Percentiles rank a stretch among this genome's conserved stretches.
These are phyloP conservation scores for Pseudocheirus occidentalis DNA, from an alignment of 2,797 vertebrate genomes.

Conservation along the genomic window DNA sequence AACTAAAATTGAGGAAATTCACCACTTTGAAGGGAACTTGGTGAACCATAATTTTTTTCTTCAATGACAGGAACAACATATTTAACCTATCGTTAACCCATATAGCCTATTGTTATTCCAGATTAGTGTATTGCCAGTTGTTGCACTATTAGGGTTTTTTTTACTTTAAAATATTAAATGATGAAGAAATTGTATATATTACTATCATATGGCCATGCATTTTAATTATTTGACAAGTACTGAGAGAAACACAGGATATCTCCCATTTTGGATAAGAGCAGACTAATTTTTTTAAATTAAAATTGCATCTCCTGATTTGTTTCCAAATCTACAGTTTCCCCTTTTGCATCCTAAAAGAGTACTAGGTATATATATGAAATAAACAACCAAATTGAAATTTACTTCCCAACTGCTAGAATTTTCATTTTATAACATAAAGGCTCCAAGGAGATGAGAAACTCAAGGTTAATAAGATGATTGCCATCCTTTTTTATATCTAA, in stretches of 20 bases:
- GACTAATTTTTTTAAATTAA: constrained; percentile 24
- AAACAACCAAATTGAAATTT: constrained; percentile 70
- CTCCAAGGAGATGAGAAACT: constrained; percentile 76
- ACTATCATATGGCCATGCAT: background rate
- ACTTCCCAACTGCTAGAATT: constrained; percentile 72
- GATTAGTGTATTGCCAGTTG: constrained; percentile 23
- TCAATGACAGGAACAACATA: constrained; percentile 9
- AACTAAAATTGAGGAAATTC: background rate
- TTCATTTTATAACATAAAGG: constrained; percentile 69
- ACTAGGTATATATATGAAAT: constrained; percentile 51
- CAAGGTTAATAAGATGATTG: constrained; percentile 81
- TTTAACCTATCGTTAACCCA: constrained; percentile 31
- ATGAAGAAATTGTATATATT: background rate
- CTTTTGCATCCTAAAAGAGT: constrained; percentile 46
- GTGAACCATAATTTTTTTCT: background rate
- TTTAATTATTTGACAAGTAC: constrained; percentile 50
- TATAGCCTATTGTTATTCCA: constrained; percentile 46
- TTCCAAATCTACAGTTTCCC: constrained; percentile 8
- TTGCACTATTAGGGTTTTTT: background rate
- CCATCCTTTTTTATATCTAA: constrained; percentile 75
- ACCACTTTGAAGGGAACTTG: background rate
- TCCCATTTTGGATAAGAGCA: constrained; percentile 24
- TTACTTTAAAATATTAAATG: background rate
- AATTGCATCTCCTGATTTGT: constrained; percentile 11
- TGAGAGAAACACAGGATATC: background rate